A percentile compares a stretch with the other conserved stretches of the same genome.
Conservation (phyloP, 2,888 invertebrate genomes). For the Trichogramma evanescens region DNA sequence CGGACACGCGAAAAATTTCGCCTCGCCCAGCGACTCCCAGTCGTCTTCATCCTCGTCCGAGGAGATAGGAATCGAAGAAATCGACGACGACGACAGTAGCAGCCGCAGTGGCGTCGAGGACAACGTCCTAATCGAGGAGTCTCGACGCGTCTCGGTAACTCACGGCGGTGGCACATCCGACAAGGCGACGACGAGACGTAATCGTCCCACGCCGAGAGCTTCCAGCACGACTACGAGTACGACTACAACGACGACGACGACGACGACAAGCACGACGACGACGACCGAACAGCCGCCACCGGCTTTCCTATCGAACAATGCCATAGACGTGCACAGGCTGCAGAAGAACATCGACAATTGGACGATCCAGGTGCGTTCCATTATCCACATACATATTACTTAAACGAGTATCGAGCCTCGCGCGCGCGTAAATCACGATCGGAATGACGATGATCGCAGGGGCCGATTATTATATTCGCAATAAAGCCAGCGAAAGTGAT, state of each 20-base stretch:
- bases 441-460: too few species aligned
- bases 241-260: not conserved
- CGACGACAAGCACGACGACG: not conserved
- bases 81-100: not conserved
- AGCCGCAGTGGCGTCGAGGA: conserved; percentile 14
- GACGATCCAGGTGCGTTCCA: conserved; percentile 52
- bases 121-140: conserved; percentile 28
- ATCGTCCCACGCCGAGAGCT: too few species aligned
- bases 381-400: too few species aligned
- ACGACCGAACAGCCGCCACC: not conserved
- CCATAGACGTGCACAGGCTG: conserved; percentile 66
- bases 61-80: not conserved
- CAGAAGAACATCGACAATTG: conserved; percentile 80
- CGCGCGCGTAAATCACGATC: too few species aligned
- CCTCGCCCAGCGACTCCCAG: conserved; percentile 5
- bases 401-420: too few species aligned
- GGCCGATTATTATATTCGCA: too few species aligned
- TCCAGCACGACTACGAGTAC: not conserved
- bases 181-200: not conserved
- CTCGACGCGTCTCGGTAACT: conserved; percentile 24
- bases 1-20: conserved; percentile 22
- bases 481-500: too few species aligned
- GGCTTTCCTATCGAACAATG: conserved; percentile 38
- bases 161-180: conserved; percentile 2
- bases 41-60: not conserved